Evolutionary conservation across 2,113 vertebrate species (phyloP).

Genomic region (Amazona vittata): DNA sequence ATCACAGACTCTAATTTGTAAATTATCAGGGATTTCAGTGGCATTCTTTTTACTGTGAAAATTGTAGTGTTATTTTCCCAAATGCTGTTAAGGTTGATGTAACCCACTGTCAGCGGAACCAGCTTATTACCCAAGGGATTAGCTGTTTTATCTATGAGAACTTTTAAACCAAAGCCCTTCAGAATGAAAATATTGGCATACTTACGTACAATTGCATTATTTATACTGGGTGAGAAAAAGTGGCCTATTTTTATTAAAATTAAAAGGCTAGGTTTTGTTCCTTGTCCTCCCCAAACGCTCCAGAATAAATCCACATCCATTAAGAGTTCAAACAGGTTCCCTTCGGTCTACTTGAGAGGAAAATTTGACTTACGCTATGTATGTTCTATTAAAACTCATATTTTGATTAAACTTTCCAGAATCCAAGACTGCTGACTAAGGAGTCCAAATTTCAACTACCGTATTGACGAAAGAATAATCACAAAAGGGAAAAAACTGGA

Average conservation of each 20-base stretch:
- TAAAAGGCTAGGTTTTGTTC: neutral
- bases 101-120: neutral
- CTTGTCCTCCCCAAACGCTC: neutral
- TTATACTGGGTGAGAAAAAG: neutral
- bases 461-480: neutral
- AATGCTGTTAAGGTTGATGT: neutral
- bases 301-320: neutral
- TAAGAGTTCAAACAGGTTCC: neutral
- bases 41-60: neutral
- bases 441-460: neutral
- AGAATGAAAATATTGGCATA: neutral
- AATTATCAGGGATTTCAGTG: neutral
- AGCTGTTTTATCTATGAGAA: neutral
- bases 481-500: neutral
- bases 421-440: neutral
- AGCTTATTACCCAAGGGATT: neutral
- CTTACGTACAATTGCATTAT: neutral
- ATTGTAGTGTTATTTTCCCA: neutral
- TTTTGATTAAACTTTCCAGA: slow-evolving; percentile 9
- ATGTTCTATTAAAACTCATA: neutral
- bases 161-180: neutral
- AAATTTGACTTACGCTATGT: neutral
- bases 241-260: neutral
- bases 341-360: neutral
- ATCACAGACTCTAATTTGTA: neutral